These are phyloP conservation scores for Setophaga petechia DNA, from an alignment of 2,113 vertebrate species.

Conservation along the genomic window DNA sequence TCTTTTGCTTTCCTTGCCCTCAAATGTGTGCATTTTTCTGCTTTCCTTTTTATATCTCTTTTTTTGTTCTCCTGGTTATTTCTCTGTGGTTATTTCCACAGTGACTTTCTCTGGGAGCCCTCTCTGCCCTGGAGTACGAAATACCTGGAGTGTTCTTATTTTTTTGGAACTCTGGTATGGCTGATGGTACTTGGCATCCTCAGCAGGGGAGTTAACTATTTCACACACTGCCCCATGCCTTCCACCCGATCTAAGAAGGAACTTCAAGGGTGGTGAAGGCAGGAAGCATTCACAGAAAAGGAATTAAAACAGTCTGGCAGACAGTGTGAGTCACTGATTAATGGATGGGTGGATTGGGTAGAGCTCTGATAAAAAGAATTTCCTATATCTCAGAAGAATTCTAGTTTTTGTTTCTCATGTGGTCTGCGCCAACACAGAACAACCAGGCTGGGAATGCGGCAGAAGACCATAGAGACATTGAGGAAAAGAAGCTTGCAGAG, in stretches of 20 bases:
- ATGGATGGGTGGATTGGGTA: neutral
- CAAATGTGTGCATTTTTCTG: neutral
- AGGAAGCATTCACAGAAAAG: neutral
- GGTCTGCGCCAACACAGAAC: neutral
- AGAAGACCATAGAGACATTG: neutral
- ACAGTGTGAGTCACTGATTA: neutral
- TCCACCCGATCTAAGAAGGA: neutral
- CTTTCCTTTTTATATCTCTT: neutral
- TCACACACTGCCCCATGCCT: neutral
- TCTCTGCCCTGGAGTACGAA: neutral
- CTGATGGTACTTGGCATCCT: neutral
- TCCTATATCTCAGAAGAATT: neutral
- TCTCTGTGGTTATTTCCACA: slow-evolving; percentile 9
- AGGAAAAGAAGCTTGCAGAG: neutral
- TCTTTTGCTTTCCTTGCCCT: neutral
- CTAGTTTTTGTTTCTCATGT: neutral
- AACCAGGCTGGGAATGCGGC: neutral
- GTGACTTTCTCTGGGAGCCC: neutral
- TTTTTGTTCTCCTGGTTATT: neutral
- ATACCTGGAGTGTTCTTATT: neutral
- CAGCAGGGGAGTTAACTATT: neutral
- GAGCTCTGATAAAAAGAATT: neutral
- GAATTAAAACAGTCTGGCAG: neutral
- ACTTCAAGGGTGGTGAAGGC: neutral
- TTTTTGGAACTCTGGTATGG: neutral